A percentile compares a stretch with the other conserved stretches of the same genome.
These are phyloP conservation scores for Micrastur ruficollis DNA, from an alignment of 2,797 vertebrate genomes.

Conservation along the genomic window DNA sequence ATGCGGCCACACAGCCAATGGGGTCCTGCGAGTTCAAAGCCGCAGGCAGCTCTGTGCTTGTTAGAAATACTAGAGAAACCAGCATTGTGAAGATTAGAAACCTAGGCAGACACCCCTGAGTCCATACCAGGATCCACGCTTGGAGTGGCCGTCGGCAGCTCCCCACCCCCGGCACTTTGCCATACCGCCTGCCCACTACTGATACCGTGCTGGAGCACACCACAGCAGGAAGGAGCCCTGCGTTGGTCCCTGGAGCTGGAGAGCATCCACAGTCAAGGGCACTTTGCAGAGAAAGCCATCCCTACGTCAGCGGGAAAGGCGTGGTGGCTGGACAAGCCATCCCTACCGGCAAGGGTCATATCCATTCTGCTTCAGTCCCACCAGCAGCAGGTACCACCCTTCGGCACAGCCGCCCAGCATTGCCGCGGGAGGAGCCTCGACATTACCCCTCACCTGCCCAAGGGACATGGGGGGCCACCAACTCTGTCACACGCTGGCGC, in stretches of 20 bases:
- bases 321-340: neutral
- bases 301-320: neutral
- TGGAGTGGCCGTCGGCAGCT: rapidly evolving
- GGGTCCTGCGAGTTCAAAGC: neutral
- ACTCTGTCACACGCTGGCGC: neutral
- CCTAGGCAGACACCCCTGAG: rapidly evolving
- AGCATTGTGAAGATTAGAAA: rapidly evolving
- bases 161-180: rapidly evolving
- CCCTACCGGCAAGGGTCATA: neutral
- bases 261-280: neutral
- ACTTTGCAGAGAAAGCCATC: neutral
- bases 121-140: rapidly evolving
- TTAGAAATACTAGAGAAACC: neutral
- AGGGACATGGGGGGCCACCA: rapidly evolving
- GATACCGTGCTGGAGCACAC: neutral
- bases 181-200: too few relatives aligned
- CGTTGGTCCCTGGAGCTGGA: neutral
- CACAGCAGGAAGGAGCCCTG: neutral
- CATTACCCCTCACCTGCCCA: neutral
- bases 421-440: rapidly evolving
- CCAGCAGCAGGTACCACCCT: neutral
- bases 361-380: neutral
- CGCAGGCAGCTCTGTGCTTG: neutral
- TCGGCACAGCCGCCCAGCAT: neutral
- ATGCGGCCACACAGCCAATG: rapidly evolving